Percentiles rank a stretch among this genome's conserved stretches.
Evolutionary conservation across 2,113 vertebrate species (phyloP).

Genomic region (pig (Sus scrofa)): DNA sequence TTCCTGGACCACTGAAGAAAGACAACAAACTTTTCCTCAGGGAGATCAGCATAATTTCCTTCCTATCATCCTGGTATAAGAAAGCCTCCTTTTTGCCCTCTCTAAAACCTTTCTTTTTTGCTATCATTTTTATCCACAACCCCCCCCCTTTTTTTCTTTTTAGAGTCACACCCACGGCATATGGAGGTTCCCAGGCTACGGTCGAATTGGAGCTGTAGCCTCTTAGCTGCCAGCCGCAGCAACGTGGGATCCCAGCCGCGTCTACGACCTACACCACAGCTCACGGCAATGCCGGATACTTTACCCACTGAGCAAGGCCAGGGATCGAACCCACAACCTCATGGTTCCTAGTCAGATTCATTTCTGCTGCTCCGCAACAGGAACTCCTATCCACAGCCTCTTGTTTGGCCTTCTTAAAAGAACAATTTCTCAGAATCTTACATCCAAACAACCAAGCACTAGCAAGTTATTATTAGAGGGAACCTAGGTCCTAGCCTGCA

Average conservation of each 20-base stretch:
- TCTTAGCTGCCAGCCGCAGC: too few relatives aligned
- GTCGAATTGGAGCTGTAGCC: too few relatives aligned
- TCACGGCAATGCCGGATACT: too few relatives aligned
- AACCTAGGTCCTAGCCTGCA: neutral
- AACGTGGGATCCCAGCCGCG: too few relatives aligned
- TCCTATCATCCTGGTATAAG: neutral
- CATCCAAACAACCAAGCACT: neutral
- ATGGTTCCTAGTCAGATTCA: too few relatives aligned
- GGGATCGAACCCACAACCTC: too few relatives aligned
- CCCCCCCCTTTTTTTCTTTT: too few relatives aligned
- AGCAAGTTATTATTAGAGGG: slow-evolving; percentile 14
- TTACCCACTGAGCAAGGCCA: too few relatives aligned
- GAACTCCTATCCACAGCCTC: neutral
- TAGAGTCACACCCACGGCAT: too few relatives aligned
- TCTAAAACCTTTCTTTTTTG: neutral
- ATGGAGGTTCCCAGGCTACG: too few relatives aligned
- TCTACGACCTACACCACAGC: too few relatives aligned
- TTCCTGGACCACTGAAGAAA: neutral
- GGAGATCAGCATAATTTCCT: neutral
- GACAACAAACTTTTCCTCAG: neutral
- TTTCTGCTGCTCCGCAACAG: too few relatives aligned
- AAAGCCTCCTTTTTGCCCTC: neutral
- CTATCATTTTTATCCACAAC: neutral
- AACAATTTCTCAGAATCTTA: neutral
- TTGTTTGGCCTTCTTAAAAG: neutral